Conservation (phyloP, 2,797 vertebrate genomes). For the Taeniopygia guttata region DNA sequence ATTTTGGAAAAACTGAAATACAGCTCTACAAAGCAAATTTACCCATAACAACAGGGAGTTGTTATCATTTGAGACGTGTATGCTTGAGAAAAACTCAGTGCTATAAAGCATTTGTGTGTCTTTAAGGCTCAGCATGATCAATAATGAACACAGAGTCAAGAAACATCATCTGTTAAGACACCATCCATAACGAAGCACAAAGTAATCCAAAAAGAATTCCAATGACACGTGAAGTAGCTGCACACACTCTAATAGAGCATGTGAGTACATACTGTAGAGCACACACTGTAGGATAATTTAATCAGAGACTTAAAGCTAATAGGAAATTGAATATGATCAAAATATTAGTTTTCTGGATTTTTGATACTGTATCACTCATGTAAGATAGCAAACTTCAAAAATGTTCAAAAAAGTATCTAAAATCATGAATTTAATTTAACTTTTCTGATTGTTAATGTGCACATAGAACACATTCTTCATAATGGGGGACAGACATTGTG, state of each 20-base stretch:
- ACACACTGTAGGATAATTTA: not conserved
- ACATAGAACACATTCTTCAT: not conserved
- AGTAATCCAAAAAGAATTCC: not conserved
- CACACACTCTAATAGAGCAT: accelerated
- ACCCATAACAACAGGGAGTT: not conserved
- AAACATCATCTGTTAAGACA: not conserved
- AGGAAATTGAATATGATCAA: not conserved
- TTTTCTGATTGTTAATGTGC: not conserved
- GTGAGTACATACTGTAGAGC: too few species aligned
- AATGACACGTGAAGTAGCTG: not conserved
- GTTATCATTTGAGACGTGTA: not conserved
- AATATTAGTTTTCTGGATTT: not conserved
- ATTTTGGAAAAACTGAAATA: not conserved
- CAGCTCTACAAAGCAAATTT: not conserved
- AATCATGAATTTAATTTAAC: not conserved
- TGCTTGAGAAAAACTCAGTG: not conserved
- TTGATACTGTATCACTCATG: not conserved
- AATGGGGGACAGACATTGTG: not conserved
- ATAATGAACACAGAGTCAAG: not conserved
- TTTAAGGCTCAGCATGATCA: not conserved
- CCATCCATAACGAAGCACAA: not conserved
- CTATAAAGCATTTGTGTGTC: accelerated
- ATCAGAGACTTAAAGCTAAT: not conserved
- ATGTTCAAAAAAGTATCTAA: not conserved
- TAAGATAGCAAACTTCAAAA: not conserved